These are phyloP conservation scores for Anoplius nigerrimus DNA, from an alignment of 2,888 invertebrate genomes.

Conservation along the genomic window DNA sequence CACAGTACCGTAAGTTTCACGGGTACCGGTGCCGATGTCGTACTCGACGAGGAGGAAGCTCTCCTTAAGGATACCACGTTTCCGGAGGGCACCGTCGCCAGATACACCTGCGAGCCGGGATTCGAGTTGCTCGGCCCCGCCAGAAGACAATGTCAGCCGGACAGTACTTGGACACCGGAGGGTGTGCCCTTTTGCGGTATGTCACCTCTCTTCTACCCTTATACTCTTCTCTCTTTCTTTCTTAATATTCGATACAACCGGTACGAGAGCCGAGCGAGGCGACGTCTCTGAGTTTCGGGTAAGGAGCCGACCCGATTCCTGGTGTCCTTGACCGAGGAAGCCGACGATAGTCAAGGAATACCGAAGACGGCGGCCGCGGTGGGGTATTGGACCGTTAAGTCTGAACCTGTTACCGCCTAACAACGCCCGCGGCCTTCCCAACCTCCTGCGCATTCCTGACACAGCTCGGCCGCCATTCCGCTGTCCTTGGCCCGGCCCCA, in stretches of 20 bases:
- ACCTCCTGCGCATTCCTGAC: conserved; percentile 46
- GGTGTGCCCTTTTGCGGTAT: conserved; percentile 97
- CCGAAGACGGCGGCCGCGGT: conserved; percentile 45
- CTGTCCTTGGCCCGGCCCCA: conserved; percentile 25
- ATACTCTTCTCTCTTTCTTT: no score
- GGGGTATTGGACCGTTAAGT: conserved; percentile 63
- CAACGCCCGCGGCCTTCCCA: conserved; percentile 56
- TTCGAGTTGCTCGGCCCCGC: conserved; percentile 94
- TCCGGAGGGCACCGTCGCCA: conserved; percentile 82
- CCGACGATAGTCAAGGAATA: conserved; percentile 56
- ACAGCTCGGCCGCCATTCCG: conserved; percentile 1
- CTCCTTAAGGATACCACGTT: conserved; percentile 77
- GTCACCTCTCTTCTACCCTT: conserved; percentile 67
- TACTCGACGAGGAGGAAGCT: conserved; percentile 71
- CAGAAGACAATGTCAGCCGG: conserved; percentile 83
- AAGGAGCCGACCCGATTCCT: conserved; percentile 65
- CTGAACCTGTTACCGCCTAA: conserved; percentile 65
- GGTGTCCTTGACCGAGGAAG: conserved; percentile 72
- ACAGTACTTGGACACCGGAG: conserved; percentile 89
- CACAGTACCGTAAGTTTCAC: conserved; percentile 90
- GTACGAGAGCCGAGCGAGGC: no score
- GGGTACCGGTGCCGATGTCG: conserved; percentile 62
- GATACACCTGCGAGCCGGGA: conserved; percentile 91
- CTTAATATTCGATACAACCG: not conserved
- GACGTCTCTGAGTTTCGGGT: conserved; percentile 37